Evolutionary conservation across 1,140 invertebrate species (phyloP).

Genomic region (Aphelenchoides avenae): DNA sequence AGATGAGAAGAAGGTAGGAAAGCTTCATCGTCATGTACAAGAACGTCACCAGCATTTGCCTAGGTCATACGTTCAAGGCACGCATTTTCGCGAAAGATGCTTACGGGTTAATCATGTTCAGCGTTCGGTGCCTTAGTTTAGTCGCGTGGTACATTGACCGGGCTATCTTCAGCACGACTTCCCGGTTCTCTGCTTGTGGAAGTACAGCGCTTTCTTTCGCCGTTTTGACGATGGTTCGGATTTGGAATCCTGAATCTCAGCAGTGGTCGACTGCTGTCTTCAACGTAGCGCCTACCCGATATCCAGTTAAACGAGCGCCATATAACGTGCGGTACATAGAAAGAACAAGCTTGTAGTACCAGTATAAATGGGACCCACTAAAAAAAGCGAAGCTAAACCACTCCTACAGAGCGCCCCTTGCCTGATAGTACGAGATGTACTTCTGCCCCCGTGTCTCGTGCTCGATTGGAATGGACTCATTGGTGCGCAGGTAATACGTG

Average conservation of each 20-base stretch:
- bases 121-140: conserved; percentile 21
- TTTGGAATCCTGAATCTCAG: conserved; percentile 35
- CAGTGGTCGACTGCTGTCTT: no score
- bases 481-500: conserved; percentile 43
- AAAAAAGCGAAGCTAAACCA: conserved; percentile 10
- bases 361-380: conserved; percentile 55
- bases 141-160: conserved; percentile 31
- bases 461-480: conserved; percentile 44
- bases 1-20: conserved; percentile 42
- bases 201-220: conserved; percentile 22
- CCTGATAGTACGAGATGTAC: conserved; percentile 43
- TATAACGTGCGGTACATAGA: conserved; percentile 46
- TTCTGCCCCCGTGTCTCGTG: conserved; percentile 34
- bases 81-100: not conserved
- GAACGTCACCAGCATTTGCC: conserved; percentile 39
- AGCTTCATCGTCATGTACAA: conserved; percentile 50
- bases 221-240: conserved; percentile 35
- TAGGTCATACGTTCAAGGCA: conserved; percentile 3
- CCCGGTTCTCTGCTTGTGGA: conserved; percentile 21
- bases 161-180: conserved; percentile 36
- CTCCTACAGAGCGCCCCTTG: not conserved
- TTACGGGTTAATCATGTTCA: conserved; percentile 19
- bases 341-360: conserved; percentile 44
- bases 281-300: conserved; percentile 31
- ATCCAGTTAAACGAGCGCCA: conserved; percentile 54